A percentile compares a stretch with the other conserved stretches of the same genome.
phyloP scores from a whole-genome alignment of 30 jellyfish, hydroid and myxozoan genomes.

The Chironex yamaguchii region DNA sequence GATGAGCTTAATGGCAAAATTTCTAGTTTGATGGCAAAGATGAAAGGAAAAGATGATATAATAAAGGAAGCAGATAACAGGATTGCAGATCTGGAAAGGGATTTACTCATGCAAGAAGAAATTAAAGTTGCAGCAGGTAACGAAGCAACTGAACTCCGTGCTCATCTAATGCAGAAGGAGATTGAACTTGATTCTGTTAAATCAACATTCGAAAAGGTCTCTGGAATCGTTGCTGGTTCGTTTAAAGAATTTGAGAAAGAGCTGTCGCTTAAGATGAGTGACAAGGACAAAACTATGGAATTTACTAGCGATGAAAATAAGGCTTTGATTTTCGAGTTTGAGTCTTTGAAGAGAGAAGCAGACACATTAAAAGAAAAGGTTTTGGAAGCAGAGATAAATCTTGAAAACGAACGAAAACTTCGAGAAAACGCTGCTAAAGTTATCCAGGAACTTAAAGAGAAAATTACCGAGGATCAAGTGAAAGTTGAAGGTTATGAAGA shows the following conservation, averaged over 20 bases:
- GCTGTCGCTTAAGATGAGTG: background rate
- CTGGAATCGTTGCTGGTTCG: constrained; percentile 56
- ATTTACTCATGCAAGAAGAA: background rate
- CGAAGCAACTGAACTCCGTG: background rate
- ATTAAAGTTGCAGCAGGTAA: constrained; percentile 2
- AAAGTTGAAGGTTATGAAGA: background rate
- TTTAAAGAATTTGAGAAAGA: constrained; percentile 24
- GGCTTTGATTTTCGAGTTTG: background rate
- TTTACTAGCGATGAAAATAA: background rate
- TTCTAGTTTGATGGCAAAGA: background rate
- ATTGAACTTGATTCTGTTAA: constrained; percentile 8
- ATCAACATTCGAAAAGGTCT: constrained; percentile 15
- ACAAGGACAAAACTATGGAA: background rate
- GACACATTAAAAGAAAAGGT: background rate
- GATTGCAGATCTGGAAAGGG: constrained; percentile 8
- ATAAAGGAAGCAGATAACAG: background rate
- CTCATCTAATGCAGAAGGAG: constrained; percentile 1
- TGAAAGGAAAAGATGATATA: background rate
- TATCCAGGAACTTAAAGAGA: constrained; percentile 15
- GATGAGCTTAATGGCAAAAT: background rate
- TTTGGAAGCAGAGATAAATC: background rate
- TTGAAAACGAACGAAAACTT: background rate
- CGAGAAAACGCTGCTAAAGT: background rate
- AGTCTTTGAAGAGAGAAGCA: background rate
- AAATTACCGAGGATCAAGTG: background rate